Evolutionary conservation across 2,113 vertebrate genomes (phyloP).

Genomic region (Rhegmatorhina hoffmannsi): DNA sequence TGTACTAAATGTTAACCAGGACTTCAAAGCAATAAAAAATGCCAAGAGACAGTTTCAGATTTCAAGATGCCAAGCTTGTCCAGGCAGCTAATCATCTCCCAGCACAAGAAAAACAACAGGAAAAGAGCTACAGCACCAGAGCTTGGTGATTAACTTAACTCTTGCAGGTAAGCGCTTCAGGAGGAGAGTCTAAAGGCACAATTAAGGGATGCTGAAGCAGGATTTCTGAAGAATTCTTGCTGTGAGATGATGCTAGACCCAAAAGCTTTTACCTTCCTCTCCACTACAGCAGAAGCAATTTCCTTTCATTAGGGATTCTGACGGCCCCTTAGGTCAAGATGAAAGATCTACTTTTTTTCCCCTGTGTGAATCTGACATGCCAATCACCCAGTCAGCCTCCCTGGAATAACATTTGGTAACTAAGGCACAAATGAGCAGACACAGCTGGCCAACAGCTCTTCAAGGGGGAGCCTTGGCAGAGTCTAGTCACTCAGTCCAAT

Average conservation of each 20-base stretch:
- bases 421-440: background rate
- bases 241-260: slow-evolving; percentile 28
- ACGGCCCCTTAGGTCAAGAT: slow-evolving; percentile 34
- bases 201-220: slow-evolving; percentile 20
- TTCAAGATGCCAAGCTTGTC: slow-evolving; percentile 42
- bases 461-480: background rate
- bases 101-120: slow-evolving; percentile 15
- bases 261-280: slow-evolving; percentile 32
- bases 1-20: slow-evolving; percentile 37
- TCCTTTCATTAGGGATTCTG: slow-evolving; percentile 36
- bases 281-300: slow-evolving; percentile 29
- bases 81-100: slow-evolving; percentile 30
- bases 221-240: slow-evolving; percentile 3
- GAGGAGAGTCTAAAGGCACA: slow-evolving; percentile 11
- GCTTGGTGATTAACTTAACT: slow-evolving; percentile 40
- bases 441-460: background rate
- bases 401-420: background rate
- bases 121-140: background rate
- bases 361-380: background rate
- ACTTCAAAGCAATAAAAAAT: slow-evolving; percentile 32
- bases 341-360: background rate
- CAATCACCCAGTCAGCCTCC: background rate
- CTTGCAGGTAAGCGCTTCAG: slow-evolving; percentile 29
- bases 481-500: background rate
- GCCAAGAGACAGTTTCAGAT: slow-evolving; percentile 21